Base-by-base conservation (phyloP, 2,888 invertebrate genomes). In the Mesochorus sp. region DNA sequence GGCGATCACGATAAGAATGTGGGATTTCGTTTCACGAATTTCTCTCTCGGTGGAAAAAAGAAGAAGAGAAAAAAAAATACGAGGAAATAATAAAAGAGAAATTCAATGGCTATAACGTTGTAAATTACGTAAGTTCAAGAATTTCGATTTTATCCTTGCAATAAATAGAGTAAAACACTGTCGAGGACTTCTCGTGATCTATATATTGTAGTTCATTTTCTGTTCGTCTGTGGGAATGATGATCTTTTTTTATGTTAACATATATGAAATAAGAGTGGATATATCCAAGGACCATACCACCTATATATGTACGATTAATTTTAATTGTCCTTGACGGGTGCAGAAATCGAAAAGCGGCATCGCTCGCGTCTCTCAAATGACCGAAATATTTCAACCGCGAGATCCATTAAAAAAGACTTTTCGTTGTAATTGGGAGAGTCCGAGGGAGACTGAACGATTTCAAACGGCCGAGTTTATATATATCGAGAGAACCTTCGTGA, bases 271-370 rank as follows among this genome's bases (percentile, higher is more conserved):
- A n/a, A n/a, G n/a, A n/a, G n/a, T n/a, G n/a, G n/a, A n/a, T n/a
- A n/a, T n/a, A n/a, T n/a, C n/a, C n/a, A n/a, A n/a, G n/a, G n/a
- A n/a, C n/a, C n/a, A n/a, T n/a, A n/a, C n/a, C n/a, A n/a, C n/a
- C n/a, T n/a, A n/a, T n/a, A n/a, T n/a, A n/a, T n/a, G n/a, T 8
- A 82, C 83, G 84, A 87, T 88, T 86, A 88, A 86, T 88, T 88
- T 88, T 88, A 88, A 89, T 89, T 86, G 88, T 85, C 82, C 78
- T 68, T 78, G 80, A 79, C 79, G 81, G 76, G 57, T 53, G 19
- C 8, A 57, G 59, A 17, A 28, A 21, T 53, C 44, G 55, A 39
- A 79, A 80, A 79, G 79, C 79, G 82, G 82, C 84, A 83, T 84
- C 81, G 76, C 76, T 81, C 82, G 85, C 84, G 83, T 83, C 83